Evolutionary conservation across 2,113 vertebrate species (phyloP).

Genomic region (Microtus montanus): DNA sequence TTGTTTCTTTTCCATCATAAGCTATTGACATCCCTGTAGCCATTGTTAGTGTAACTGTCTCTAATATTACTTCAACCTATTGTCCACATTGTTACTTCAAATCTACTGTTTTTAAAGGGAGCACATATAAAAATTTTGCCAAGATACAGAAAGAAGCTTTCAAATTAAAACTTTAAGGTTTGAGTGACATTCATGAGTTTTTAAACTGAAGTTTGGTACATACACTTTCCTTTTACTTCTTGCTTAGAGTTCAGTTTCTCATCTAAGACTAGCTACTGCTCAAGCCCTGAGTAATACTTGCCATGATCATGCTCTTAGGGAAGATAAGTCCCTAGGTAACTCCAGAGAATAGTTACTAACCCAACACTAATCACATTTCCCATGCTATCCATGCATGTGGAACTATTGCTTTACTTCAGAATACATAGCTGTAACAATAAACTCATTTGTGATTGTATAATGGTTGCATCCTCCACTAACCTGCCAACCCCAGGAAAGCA

Average conservation of each 20-base stretch:
- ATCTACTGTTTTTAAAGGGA: slow-evolving; percentile 21
- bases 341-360: not conserved
- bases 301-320: not conserved
- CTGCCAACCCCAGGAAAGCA: not conserved
- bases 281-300: not conserved
- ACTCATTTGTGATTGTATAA: not conserved
- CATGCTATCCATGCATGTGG: not conserved
- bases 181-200: not conserved
- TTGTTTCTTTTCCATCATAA: not conserved
- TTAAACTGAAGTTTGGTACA: not conserved
- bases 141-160: slow-evolving; percentile 17
- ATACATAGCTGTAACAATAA: not conserved
- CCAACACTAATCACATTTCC: not conserved
- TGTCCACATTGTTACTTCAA: not conserved
- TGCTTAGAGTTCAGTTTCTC: not conserved
- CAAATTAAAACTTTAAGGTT: not conserved
- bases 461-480: not conserved
- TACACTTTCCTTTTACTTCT: slow-evolving; percentile 30
- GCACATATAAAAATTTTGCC: slow-evolving; percentile 7
- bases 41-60: not conserved
- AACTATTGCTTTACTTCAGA: not conserved
- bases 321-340: not conserved
- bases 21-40: not conserved
- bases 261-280: not conserved
- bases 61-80: not conserved